phyloP scores from a whole-genome alignment of 2,797 vertebrate species.

The Enteromius fasciolatus region DNA sequence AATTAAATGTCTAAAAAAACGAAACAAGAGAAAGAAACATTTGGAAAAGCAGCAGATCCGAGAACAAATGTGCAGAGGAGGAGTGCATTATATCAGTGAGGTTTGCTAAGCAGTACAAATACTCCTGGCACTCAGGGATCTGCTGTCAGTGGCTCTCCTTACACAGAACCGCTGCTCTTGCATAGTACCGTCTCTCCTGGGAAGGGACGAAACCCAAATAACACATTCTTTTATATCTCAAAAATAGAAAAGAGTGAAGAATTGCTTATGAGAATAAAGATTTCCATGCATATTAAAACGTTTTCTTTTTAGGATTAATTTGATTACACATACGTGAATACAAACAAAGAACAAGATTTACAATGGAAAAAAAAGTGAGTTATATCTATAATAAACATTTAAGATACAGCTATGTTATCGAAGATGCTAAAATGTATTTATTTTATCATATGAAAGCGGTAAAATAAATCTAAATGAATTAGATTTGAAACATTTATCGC shows the following conservation, averaged over 20 bases:
- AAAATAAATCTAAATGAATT: not conserved
- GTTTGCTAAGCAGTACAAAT: slow-evolving; percentile 30
- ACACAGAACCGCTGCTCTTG: slow-evolving; percentile 6
- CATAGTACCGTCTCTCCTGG: slow-evolving; percentile 22
- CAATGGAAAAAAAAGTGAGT: not conserved
- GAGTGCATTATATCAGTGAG: not conserved
- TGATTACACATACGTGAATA: slow-evolving; percentile 16
- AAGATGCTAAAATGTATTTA: not conserved
- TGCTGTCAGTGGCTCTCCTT: not conserved
- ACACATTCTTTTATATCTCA: not conserved
- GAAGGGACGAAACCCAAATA: not conserved
- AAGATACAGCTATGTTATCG: not conserved
- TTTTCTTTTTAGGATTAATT: not conserved
- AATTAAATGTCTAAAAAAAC: slow-evolving; percentile 1
- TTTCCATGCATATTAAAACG: slow-evolving; percentile 27
- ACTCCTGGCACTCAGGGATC: slow-evolving; percentile 8
- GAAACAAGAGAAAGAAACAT: not conserved
- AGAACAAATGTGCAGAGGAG: slow-evolving; percentile 24
- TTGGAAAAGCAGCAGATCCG: slow-evolving; percentile 2
- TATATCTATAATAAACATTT: not conserved
- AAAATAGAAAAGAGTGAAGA: slow-evolving; percentile 17
- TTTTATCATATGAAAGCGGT: not conserved
- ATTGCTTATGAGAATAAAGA: slow-evolving; percentile 5
- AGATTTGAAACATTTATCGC: not conserved
- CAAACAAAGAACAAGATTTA: not conserved